phyloP scores from a whole-genome alignment of 2,797 vertebrate species.

The Todus mexicanus region DNA sequence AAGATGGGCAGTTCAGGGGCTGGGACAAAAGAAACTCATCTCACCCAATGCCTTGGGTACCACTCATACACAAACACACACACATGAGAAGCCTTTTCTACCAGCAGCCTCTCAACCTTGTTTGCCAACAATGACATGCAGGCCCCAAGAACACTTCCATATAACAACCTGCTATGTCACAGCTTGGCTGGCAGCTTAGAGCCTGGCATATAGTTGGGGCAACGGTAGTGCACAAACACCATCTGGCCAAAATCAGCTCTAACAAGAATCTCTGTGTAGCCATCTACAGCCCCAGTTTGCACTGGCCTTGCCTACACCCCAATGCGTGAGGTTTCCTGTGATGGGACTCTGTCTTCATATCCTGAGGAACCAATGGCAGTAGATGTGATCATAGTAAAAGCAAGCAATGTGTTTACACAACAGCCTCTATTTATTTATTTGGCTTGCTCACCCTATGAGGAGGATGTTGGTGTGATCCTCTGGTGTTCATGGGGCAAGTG shows the following conservation, averaged over 20 bases:
- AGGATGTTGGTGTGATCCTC: not conserved
- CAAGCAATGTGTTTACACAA: not conserved
- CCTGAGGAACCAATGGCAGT: not conserved
- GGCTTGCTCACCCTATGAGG: not conserved
- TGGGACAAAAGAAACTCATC: not conserved
- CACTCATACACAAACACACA: too few species aligned
- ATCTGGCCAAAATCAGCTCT: conserved; percentile 22
- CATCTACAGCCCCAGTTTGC: not conserved
- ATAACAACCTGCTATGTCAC: not conserved
- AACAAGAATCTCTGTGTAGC: not conserved
- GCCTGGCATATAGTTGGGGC: not conserved
- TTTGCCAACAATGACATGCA: not conserved
- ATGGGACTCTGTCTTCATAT: not conserved
- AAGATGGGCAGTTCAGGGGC: not conserved
- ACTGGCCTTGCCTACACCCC: not conserved
- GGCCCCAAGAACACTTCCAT: not conserved
- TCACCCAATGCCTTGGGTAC: not conserved
- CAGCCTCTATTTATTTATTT: not conserved
- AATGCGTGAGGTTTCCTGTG: not conserved
- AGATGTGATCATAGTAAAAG: not conserved
- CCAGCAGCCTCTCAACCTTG: not conserved
- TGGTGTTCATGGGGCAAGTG: not conserved
- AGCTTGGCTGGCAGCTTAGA: conserved; percentile 34
- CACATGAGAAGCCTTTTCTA: not conserved
- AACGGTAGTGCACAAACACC: conserved; percentile 17